Evolutionary conservation across 2,797 vertebrate genomes (phyloP).

Genomic region (Clamator glandarius): DNA sequence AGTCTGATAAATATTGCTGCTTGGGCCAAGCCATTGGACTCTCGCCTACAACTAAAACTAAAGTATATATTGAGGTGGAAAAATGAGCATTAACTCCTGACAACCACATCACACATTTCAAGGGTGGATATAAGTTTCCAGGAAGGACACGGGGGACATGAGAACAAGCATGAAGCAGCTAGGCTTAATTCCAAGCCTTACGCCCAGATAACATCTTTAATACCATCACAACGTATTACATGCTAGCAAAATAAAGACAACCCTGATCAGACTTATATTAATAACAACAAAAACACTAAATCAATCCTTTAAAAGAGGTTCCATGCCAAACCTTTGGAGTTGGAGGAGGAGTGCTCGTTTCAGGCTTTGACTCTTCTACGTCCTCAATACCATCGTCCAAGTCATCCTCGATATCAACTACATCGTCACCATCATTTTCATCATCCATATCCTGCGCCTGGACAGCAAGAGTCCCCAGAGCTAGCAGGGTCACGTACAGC

Average conservation of each 20-base stretch:
- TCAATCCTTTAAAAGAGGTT: background rate
- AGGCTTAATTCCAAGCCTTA: background rate
- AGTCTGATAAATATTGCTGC: background rate
- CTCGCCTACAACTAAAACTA: background rate
- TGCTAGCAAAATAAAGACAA: background rate
- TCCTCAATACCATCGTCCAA: conserved; percentile 81
- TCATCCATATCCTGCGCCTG: conserved; percentile 76
- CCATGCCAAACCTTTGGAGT: conserved; percentile 84
- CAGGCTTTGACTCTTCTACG: conserved; percentile 78
- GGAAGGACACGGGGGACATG: background rate
- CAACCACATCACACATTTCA: background rate
- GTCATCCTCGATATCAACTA: conserved; percentile 85
- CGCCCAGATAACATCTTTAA: background rate
- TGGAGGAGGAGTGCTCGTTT: conserved; percentile 73
- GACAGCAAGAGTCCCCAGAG: conserved; percentile 71
- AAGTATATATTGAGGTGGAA: background rate
- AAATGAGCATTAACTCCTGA: background rate
- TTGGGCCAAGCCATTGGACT: background rate
- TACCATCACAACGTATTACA: background rate
- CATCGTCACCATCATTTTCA: conserved; percentile 76
- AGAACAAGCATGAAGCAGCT: background rate
- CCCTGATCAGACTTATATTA: background rate
- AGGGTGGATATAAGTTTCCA: background rate
- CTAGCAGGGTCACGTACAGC: conserved; percentile 82
- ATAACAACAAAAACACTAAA: background rate